Evolutionary conservation across 1,140 invertebrate species (phyloP), one percentile per base, ranked within the genome.

Genomic region (Tetragnatha versicolor): DNA sequence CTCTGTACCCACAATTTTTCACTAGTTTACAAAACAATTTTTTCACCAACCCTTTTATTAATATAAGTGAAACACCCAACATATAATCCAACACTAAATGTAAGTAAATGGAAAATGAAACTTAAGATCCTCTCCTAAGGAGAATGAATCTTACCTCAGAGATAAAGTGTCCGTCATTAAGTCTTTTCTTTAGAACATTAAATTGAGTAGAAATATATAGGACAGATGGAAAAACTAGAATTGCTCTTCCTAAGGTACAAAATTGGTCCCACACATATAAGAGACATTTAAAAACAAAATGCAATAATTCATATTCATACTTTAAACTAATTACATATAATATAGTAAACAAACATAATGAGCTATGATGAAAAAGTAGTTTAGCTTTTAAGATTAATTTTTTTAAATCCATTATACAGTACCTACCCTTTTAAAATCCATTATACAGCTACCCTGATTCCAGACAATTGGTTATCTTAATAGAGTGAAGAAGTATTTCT

Each of bases 121-220:
- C 12, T 20, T 65, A 42, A 17, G 20, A 65, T 65, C 42, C 61
- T n/a, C 29, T 65, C 25, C 61, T 29, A n/a, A 27, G 27, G 3
- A 65, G 39, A 51, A 9, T 14, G 31, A 68, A 68, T 68, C 65
- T 68, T 68, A 68, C 65, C 65, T 68, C 51, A 68, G 25, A 22
- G 65, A 68, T 49, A 68, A 49, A 17, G 65, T 68, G 45, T 68
- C 65, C 61, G 61, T 65, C 61, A 65, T 65, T 65, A 65, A 65
- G 61, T 25, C 35, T 65, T 65, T 65, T 65, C 61, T 58, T 58
- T 58, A n/a, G 39, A 51, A 51, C 33, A 27, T 68, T 68, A 68
- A 49, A 68, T 17, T 49, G 25, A 68, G 39, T 27, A 33, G 29
- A 33, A 68, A 49, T 20, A 49, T 68, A 68, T 37, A 27, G n/a